Evolutionary conservation across 2,797 vertebrate species (phyloP), one percentile per base, ranked within the genome.

Genomic region (Hydrocynus forskahlii): DNA sequence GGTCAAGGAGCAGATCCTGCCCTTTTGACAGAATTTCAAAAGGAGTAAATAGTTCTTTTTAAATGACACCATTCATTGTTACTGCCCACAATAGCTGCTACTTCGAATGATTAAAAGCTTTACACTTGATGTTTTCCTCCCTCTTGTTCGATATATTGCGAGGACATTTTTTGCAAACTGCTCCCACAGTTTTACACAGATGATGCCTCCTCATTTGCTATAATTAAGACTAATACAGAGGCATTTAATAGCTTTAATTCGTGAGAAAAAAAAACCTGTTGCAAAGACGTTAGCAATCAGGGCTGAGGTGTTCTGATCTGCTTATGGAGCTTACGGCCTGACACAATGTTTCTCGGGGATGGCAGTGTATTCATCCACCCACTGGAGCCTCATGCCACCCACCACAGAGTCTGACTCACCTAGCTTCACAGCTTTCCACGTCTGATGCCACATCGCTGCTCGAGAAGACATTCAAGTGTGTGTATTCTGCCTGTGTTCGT

Each of bases 341-440:
- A 90, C 90, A 92, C 91, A 91, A 92, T 76, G 87, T 84, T 89
- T 81, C 88, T 85, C 89, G 91, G 89, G 92, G 90, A 92, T 92
- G 92, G 90, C 92, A 92, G 91, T 91, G 91, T 91, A 93, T 95
- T 95, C 93, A 94, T 94, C 93, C 94, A 88, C 93, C 94, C 93
- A 94, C 84, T 68, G 75, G 57, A 78, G 83, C 89, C 90, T 84
- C 80, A 81, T 88, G 91, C 93, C 93, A 92, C 94, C 94, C 93
- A 95, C 95, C 91, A 92, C 82, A 91, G 89, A 88, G 91, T 93
- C 93, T 95, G 93, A 95, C 92, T 95, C 95, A 95, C 92, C 89
- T 82, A 85, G 86, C 78, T 66, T 68, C 87, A 91, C 79, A 57
- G 78, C 76, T 74, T 81, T 92, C 91, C 88, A 90, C 89, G 91